phyloP scores from a whole-genome alignment of 2,113 vertebrate species.

The Cyanoderma ruficeps region DNA sequence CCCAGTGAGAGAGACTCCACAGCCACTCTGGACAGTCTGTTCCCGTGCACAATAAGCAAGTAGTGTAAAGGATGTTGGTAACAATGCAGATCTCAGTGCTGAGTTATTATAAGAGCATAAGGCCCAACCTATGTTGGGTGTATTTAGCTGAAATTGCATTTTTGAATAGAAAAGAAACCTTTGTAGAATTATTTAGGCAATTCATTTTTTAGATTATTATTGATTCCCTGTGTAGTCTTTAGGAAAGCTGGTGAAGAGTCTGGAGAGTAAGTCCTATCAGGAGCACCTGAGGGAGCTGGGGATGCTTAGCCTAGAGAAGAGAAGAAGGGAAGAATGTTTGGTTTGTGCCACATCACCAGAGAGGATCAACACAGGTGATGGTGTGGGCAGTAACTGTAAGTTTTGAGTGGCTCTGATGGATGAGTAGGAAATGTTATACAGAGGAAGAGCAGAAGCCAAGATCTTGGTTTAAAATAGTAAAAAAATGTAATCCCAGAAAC shows the following conservation, averaged over 20 bases:
- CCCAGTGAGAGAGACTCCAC: not conserved
- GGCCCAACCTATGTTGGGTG: not conserved
- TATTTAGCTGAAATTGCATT: not conserved
- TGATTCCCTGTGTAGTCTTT: not conserved
- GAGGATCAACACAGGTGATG: not conserved
- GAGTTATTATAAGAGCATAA: not conserved
- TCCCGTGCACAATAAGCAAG: not conserved
- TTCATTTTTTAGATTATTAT: not conserved
- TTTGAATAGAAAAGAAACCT: not conserved
- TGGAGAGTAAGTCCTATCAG: not conserved
- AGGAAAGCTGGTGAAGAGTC: not conserved
- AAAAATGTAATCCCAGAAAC: not conserved
- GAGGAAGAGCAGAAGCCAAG: not conserved
- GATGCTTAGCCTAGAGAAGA: not conserved
- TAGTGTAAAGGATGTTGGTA: not conserved
- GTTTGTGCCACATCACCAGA: not conserved
- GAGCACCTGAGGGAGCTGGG: not conserved
- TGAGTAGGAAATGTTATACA: not conserved
- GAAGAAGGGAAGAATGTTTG: not conserved
- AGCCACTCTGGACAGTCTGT: not conserved
- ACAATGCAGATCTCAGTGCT: not conserved
- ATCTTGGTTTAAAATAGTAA: not conserved
- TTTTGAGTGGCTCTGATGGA: not conserved
- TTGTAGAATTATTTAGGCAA: not conserved
- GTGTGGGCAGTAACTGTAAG: not conserved